Percentiles rank a stretch among this genome's conserved stretches.
Evolutionary conservation across 1,140 invertebrate species (phyloP).

Genomic region (Zaprionus inermis): DNA sequence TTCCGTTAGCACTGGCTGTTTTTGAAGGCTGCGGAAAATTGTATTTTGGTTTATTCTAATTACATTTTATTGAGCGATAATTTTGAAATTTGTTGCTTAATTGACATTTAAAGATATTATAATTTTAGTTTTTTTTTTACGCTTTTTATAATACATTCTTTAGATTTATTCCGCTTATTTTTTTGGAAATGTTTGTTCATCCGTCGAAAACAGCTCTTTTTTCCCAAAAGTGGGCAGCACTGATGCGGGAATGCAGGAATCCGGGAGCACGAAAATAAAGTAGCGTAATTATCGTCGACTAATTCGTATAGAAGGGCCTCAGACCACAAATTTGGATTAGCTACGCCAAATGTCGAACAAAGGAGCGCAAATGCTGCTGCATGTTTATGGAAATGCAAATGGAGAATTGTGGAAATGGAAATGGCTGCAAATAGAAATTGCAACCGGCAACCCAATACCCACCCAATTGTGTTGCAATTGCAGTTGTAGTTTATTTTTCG

Average conservation of each 20-base stretch:
- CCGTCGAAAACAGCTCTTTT: too few relatives aligned
- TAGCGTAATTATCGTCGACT: constrained; percentile 33
- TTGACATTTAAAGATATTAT: too few relatives aligned
- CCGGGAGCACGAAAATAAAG: constrained; percentile 2
- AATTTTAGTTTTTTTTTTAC: too few relatives aligned
- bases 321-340: constrained; percentile 56
- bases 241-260: background rate
- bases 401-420: constrained; percentile 17
- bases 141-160: too few relatives aligned
- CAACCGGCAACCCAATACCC: background rate
- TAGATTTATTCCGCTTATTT: too few relatives aligned
- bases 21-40: too few relatives aligned
- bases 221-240: too few relatives aligned
- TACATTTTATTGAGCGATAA: too few relatives aligned
- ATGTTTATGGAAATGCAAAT: constrained; percentile 32
- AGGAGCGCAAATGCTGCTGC: constrained; percentile 21
- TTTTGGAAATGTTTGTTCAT: too few relatives aligned
- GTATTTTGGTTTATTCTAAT: too few relatives aligned
- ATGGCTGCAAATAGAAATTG: constrained; percentile 1
- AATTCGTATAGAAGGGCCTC: constrained; percentile 30
- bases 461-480: constrained; percentile 1
- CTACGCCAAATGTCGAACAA: constrained; percentile 18
- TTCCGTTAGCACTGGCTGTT: too few relatives aligned
- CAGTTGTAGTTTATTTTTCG: constrained; percentile 11
- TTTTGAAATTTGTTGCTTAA: too few relatives aligned